Base-by-base conservation (phyloP, 2,888 invertebrate species). In the Malacosoma neustria region DNA sequence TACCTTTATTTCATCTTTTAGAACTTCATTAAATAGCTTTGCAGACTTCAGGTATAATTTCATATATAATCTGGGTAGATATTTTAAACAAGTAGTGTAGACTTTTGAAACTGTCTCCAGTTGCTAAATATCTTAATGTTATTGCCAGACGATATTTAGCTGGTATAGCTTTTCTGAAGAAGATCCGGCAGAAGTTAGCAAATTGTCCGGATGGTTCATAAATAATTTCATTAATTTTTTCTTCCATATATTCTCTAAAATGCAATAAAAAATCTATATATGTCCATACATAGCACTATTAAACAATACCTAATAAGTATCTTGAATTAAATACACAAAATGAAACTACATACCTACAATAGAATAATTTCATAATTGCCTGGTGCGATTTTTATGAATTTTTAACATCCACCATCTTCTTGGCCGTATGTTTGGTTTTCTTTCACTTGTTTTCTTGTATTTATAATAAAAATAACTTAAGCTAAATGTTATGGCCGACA, bases 191-290 rank as follows among this genome's bases (percentile, higher is more conserved):
- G 29, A 38, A 38, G 34, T 55, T 57, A 46, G 48, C 39, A 33
- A 60, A 63, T 41, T 57, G 41, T 40, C 55, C 58, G 43, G 54
- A 51, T 30, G 50, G 50, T 49, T 57, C 57, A 37, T 41, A 13
- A 9, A 54, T 15, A 13, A 57, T 51, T 33, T 58, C 47, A 44
- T 43, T 30, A 51, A 49, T 40, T 46, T 46, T 51, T 30, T 54
- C 42, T 45, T 54, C 48, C 42, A 48, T 51, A 38, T 43, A 48
- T 36, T 48, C 13, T 37, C 51, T 49, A 37, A 33, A 48, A 49
- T 14, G 30, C 14, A 38, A 22, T 13, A 36, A 32, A 6, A n/a
- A n/a, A n/a, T n/a, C n/a, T n/a, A n/a, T n/a, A n/a, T n/a, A n/a
- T n/a, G n/a, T n/a, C n/a, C n/a, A n/a, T n/a, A n/a, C n/a, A n/a